Base-by-base conservation (phyloP, 2,888 invertebrate species). In the Acholoe squamosa region DNA sequence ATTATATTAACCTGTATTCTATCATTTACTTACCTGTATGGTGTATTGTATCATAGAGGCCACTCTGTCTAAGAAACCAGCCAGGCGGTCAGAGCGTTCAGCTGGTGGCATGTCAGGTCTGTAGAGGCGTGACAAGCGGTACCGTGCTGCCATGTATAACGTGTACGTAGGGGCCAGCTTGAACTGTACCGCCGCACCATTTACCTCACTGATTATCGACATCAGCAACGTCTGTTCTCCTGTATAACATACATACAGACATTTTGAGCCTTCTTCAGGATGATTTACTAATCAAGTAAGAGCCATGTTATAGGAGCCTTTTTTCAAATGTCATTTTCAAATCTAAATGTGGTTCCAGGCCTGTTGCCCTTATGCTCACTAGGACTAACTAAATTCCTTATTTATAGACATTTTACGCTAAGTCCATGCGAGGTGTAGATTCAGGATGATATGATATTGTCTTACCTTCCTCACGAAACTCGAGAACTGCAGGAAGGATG, bases 91-190 rank as follows among this genome's bases (percentile, higher is more conserved):
- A 31, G 98, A 98, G 91, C 99, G 97, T 96, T 99, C 98, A 80
- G 98, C 98, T 34, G 99, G 98, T 93, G 98, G 98, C 90, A 99
- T 96, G 95, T 99, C 98, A 33, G 98, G 98, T 94, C 98, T 97
- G 96, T 98, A 99, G 95, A 98, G 98, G 0, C 98, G 98, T 43
- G 98, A 98, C 77, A 99, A 98, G 90, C 99, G 97, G 95, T 92
- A 99, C 28, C 98, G 97, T 92, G 98, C 98, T 93, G 98, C 98
- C 95, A 99, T 97, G 96, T 99, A 99, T 34, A 99, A 97, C 0
- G 99, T 98, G 96, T 99, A 99, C 43, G 99, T 99, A 0, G 99
- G 99, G 0, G 99, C 98, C 92, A 99, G 97, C 95, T 99, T 98
- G 96, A 99, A 99, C 93, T 98, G 98, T 56, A 95, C 94, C 25